Conservation (phyloP, 2,888 invertebrate species). For the Megalurothrips usitatus region DNA sequence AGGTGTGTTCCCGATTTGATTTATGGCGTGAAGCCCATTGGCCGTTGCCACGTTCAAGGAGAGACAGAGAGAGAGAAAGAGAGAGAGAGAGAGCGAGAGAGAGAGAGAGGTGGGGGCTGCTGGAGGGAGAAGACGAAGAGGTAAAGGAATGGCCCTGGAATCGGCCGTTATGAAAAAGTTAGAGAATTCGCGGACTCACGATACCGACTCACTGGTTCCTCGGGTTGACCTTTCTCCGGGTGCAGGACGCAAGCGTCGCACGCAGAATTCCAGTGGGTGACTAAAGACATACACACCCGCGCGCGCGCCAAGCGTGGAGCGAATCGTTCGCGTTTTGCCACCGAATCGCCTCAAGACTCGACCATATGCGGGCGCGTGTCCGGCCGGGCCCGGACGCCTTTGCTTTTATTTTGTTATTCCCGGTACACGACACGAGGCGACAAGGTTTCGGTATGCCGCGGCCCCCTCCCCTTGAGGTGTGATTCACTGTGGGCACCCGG, state of each 20-base stretch:
- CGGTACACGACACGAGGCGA: background rate
- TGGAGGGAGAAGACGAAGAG: background rate
- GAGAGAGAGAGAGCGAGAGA: background rate
- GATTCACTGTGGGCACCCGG: background rate
- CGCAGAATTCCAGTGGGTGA: too few species aligned
- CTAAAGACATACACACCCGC: background rate
- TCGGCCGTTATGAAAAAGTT: too few species aligned
- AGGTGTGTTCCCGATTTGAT: slow-evolving; percentile 22
- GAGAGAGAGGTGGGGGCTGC: too few species aligned
- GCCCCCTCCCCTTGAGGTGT: background rate
- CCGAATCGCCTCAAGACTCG: too few species aligned
- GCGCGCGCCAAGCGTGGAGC: too few species aligned
- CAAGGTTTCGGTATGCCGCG: background rate
- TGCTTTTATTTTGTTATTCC: background rate
- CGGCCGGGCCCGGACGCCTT: background rate
- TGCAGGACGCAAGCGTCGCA: too few species aligned
- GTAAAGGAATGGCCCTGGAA: background rate
- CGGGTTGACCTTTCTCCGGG: too few species aligned
- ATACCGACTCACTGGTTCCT: too few species aligned
- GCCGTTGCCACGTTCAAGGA: background rate
- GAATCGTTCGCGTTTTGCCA: too few species aligned
- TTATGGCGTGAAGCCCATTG: slow-evolving; percentile 6
- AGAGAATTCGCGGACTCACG: too few species aligned
- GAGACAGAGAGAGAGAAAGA: background rate
- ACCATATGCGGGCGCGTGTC: background rate